A percentile compares a stretch with the other conserved stretches of the same genome.
Evolutionary conservation across 2,113 vertebrate species (phyloP).

Genomic region (Lagopus leucura): DNA sequence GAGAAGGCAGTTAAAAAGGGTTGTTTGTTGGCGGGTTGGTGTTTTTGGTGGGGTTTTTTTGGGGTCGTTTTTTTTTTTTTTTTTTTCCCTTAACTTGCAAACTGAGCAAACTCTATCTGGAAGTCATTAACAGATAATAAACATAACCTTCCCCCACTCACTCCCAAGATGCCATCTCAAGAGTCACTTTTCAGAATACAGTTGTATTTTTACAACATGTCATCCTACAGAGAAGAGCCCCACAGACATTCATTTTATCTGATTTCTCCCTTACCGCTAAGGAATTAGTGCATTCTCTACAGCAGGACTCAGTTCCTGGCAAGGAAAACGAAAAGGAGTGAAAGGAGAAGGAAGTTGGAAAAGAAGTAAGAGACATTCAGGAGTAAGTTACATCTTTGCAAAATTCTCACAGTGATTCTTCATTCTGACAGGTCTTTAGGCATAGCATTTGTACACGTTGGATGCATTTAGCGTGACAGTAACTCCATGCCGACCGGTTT

Average conservation of each 20-base stretch:
- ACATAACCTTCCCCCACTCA: conserved; percentile 61
- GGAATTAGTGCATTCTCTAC: conserved; percentile 19
- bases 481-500: neutral
- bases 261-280: neutral
- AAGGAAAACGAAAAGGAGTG: neutral
- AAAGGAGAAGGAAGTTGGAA: neutral
- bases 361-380: neutral
- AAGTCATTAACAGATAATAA: conserved; percentile 75
- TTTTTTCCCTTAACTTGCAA: neutral
- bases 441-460: neutral
- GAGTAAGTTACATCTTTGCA: neutral
- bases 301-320: neutral
- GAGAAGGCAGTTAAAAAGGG: conserved; percentile 38
- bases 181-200: conserved; percentile 57
- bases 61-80: neutral
- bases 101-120: conserved; percentile 65
- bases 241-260: conserved; percentile 11
- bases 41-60: neutral
- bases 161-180: conserved; percentile 62
- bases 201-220: conserved; percentile 47
- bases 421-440: neutral
- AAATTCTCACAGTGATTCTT: neutral
- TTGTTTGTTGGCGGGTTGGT: neutral
- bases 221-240: conserved; percentile 37
- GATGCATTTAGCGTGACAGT: neutral